A percentile compares a stretch with the other conserved stretches of the same genome.
These are phyloP conservation scores for Meda fulgida DNA, from an alignment of 2,797 vertebrate genomes.

Conservation along the genomic window DNA sequence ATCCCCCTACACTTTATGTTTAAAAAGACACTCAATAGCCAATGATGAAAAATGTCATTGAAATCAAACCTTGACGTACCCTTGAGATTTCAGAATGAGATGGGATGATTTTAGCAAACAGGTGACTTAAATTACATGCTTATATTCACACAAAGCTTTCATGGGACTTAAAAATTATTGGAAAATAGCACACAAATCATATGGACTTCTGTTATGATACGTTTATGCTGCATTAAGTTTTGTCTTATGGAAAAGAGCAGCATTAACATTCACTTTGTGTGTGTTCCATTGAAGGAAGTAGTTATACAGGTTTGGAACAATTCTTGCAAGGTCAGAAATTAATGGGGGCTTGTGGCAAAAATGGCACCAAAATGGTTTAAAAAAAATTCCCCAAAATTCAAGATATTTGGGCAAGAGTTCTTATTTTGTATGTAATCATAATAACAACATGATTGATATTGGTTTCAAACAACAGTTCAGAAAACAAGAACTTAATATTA, in stretches of 20 bases:
- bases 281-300: neutral
- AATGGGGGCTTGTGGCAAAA: neutral
- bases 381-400: neutral
- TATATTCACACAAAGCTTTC: neutral
- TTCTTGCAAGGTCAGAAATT: neutral
- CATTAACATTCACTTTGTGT: neutral
- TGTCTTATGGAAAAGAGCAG: neutral
- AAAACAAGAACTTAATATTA: neutral
- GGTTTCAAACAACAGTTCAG: neutral
- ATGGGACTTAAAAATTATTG: neutral
- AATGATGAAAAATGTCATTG: neutral
- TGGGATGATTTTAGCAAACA: too few relatives aligned
- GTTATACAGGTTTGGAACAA: neutral
- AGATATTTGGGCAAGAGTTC: neutral
- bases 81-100: neutral
- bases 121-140: neutral
- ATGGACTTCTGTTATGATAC: neutral
- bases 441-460: neutral
- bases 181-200: neutral
- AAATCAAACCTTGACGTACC: neutral
- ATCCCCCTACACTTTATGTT: neutral
- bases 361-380: neutral
- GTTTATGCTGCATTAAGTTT: neutral
- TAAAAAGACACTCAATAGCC: neutral
- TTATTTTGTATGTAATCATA: neutral